Base-by-base conservation (phyloP, 2,113 vertebrate species). In the Oenanthe oenanthe region DNA sequence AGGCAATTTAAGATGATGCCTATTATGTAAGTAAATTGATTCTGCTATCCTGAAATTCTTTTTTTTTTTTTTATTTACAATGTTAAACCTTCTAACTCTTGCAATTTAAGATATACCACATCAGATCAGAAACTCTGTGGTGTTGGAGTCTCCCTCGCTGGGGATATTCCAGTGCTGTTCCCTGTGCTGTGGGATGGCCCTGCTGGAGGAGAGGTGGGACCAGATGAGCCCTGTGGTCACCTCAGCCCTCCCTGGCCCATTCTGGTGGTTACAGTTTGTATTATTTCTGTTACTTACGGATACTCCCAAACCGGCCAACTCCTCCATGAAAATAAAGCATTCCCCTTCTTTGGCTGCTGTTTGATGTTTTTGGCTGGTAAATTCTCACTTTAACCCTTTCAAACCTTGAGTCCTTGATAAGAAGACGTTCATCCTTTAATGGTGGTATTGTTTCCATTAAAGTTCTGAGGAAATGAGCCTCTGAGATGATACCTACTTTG, bases 281-380 rank as follows among this genome's bases (percentile, higher is more conserved):
- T 28, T 57, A 11, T 53, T 42, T 36, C 0, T 29, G 7, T 50
- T 76, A 92, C 97, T 97, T 97, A 98, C 98, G 89, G 76, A 98
- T 97, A 66, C 97, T 97, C 25, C 98, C 98, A 13, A 97, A 5
- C 20, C 68, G 43, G 88, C 97, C 96, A 31, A 94, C 96, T 66
- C 98, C 98, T 60, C 98, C 97, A 5, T 98, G 98, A 78, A 98
- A 97, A 89, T 97, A 98, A 42, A 98, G 28, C 10, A 98, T 80
- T 62, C 97, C 98, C 96, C 94, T 93, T 66, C 94, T 94, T 74
- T 75, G 91, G 26, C 94, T 94, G 2, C 36, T 77, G 34, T 93
- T 96, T 24, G 80, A 32, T 12, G 80, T 4, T n/a, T 96, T 98
- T 29, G 97, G 97, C 85, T 98, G 96, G 67, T 98, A 98, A 47